Conservation (phyloP, 2,797 vertebrate genomes). For the Karalla daura region DNA sequence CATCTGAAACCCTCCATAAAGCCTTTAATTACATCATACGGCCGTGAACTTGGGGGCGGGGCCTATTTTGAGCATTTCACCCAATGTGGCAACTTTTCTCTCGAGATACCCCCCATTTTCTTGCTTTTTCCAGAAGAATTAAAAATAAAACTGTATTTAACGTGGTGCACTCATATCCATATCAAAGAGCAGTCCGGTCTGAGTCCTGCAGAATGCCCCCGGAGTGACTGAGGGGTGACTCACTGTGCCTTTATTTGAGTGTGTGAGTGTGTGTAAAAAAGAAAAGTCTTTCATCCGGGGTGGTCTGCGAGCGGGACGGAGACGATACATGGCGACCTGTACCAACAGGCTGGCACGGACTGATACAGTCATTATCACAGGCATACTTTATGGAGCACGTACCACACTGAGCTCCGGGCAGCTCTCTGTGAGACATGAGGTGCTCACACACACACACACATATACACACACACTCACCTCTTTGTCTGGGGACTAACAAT, state of each 20-base stretch:
- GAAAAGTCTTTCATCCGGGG: constrained; percentile 41
- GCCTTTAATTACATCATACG: neutral
- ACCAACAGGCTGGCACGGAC: constrained; percentile 60
- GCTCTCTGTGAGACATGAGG: constrained; percentile 60
- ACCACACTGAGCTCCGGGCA: constrained; percentile 22
- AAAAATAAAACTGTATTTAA: neutral
- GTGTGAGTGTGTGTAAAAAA: constrained; percentile 19
- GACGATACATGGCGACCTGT: constrained; percentile 48
- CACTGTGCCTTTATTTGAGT: constrained; percentile 34
- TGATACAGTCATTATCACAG: constrained; percentile 51
- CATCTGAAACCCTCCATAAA: neutral
- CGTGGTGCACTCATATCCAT: neutral
- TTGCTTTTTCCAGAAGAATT: neutral
- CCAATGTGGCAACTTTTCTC: neutral
- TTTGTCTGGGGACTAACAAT: constrained; percentile 70
- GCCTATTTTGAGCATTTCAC: neutral
- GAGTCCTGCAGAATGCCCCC: constrained; percentile 25
- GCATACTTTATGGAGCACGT: constrained; percentile 26
- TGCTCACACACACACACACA: constrained; percentile 55
- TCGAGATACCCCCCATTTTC: neutral
- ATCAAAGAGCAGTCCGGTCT: constrained; percentile 35
- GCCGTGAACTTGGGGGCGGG: neutral
- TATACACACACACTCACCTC: constrained; percentile 61
- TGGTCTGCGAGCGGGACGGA: constrained; percentile 55
- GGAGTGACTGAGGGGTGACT: constrained; percentile 50